Percentiles rank a stretch among this genome's conserved stretches.
phyloP scores from a whole-genome alignment of 92 coral and sea anemone species.

The Phenganax marumi region DNA sequence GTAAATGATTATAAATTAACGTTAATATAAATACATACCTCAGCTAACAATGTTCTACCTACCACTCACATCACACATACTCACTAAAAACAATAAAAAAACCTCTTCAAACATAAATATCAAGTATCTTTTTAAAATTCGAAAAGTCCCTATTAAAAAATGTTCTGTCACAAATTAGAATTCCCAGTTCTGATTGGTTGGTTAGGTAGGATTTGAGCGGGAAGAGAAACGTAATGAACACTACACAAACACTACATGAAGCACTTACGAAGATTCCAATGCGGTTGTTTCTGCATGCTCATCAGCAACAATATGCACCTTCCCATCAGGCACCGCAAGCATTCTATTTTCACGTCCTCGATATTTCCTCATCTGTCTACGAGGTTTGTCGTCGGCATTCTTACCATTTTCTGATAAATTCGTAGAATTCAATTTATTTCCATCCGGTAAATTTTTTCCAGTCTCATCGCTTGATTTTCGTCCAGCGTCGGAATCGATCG shows the following conservation, averaged over 20 bases:
- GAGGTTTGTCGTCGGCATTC: slow-evolving; percentile 21
- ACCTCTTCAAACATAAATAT: too few relatives aligned
- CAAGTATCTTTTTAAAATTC: too few relatives aligned
- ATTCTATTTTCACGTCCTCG: slow-evolving; percentile 22
- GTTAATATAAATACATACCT: too few relatives aligned
- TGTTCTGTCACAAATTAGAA: too few relatives aligned
- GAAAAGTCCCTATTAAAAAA: too few relatives aligned
- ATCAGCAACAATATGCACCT: background rate
- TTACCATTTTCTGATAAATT: slow-evolving; percentile 5
- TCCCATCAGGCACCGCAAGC: slow-evolving; percentile 20
- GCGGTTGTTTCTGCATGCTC: slow-evolving; percentile 57
- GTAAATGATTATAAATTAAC: too few relatives aligned
- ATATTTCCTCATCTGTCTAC: slow-evolving; percentile 35
- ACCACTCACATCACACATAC: too few relatives aligned
- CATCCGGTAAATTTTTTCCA: slow-evolving; percentile 10
- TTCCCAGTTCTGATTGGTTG: too few relatives aligned
- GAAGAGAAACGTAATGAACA: too few relatives aligned
- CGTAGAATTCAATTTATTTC: background rate
- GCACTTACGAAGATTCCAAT: slow-evolving; percentile 33
- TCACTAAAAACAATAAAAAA: too few relatives aligned
- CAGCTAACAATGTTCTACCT: too few relatives aligned
- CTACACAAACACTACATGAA: background rate
- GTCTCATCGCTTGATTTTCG: slow-evolving; percentile 1
- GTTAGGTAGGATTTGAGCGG: too few relatives aligned
- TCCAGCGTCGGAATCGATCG: background rate